Conservation (phyloP, 1,140 invertebrate species). For the Akabosia matsudoensis region DNA sequence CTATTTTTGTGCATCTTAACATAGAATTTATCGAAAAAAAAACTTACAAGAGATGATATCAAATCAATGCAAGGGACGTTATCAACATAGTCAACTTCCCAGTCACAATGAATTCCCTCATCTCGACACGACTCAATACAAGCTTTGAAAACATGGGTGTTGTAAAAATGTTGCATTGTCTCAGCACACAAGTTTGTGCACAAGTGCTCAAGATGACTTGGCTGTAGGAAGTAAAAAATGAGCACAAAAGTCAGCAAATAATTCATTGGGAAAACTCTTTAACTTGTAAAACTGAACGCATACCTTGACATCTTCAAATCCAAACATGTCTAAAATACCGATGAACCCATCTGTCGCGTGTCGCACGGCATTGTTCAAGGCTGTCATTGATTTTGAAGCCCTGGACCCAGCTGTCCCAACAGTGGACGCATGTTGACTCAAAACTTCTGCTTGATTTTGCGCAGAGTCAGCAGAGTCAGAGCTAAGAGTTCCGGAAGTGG, state of each 20-base stretch:
- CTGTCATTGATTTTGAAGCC: conserved; percentile 74
- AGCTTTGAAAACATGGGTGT: conserved; percentile 93
- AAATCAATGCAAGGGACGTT: conserved; percentile 94
- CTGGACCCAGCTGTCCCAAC: conserved; percentile 80
- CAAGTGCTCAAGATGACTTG: conserved; percentile 84
- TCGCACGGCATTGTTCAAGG: conserved; percentile 82
- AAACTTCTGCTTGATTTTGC: conserved; percentile 72
- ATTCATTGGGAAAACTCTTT: not conserved
- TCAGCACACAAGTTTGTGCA: conserved; percentile 94
- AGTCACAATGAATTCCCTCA: conserved; percentile 85
- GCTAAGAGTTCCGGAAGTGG: conserved; percentile 77
- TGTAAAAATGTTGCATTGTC: conserved; percentile 97
- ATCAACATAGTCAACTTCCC: conserved; percentile 90
- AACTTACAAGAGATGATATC: conserved; percentile 77
- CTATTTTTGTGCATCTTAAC: not conserved
- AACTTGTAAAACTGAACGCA: not conserved
- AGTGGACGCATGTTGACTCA: conserved; percentile 81
- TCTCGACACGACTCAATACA: conserved; percentile 89
- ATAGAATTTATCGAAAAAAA: not conserved
- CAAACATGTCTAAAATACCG: conserved; percentile 93
- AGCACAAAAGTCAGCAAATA: not conserved
- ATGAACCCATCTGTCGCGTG: conserved; percentile 94
- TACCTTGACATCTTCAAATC: conserved; percentile 83
- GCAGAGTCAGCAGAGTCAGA: conserved; percentile 89
- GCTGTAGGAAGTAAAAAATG: conserved; percentile 53